Conservation (phyloP, 1,140 invertebrate genomes). For the Papilio polyxenes region DNA sequence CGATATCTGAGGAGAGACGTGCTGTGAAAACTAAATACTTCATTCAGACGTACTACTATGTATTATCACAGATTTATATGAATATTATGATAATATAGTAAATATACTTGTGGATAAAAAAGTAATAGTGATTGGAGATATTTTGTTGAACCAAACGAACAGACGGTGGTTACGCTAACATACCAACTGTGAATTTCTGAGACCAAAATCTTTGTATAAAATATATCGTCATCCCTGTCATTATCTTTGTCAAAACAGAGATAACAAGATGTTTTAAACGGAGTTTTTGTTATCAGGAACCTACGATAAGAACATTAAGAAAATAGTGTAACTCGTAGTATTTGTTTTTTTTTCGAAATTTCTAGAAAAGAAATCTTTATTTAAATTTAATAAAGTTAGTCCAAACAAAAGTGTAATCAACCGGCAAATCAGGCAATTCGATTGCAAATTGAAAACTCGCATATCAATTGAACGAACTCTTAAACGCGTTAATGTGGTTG, state of each 20-base stretch:
- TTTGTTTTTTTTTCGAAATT: background rate
- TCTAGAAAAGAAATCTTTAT: background rate
- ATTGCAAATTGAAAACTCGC: slow-evolving; percentile 20
- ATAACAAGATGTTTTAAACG: background rate
- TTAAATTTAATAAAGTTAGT: background rate
- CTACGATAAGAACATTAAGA: background rate
- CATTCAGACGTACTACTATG: background rate
- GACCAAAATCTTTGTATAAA: too few relatives aligned
- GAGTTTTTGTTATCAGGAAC: too few relatives aligned
- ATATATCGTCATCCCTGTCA: too few relatives aligned
- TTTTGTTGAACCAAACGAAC: background rate
- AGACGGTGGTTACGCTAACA: too few relatives aligned
- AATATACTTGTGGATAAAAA: background rate
- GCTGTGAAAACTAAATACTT: background rate
- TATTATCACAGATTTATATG: background rate
- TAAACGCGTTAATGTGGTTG: background rate
- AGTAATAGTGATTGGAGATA: background rate
- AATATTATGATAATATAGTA: background rate
- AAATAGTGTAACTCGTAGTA: background rate
- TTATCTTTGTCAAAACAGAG: too few relatives aligned
- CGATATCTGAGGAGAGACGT: slow-evolving; percentile 14
- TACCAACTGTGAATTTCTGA: too few relatives aligned
- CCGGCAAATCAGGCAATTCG: slow-evolving; percentile 2
- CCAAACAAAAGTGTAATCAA: slow-evolving; percentile 1
- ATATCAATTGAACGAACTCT: slow-evolving; percentile 6